Evolutionary conservation across 1,140 invertebrate species (phyloP).

Genomic region (Drosophila subpulchrella): DNA sequence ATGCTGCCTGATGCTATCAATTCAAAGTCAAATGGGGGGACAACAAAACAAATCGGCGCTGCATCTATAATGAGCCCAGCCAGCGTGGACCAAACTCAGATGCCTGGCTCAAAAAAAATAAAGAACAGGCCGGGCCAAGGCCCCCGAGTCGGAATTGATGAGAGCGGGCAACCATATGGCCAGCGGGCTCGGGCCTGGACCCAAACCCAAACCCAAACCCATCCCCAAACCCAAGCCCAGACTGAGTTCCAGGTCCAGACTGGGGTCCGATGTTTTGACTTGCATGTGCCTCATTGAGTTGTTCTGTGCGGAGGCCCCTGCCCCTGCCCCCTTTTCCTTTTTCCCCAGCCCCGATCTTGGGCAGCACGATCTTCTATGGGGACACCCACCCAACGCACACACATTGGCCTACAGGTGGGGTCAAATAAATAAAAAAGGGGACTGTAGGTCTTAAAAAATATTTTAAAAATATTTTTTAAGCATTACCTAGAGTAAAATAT

Average conservation of each 20-base stretch:
- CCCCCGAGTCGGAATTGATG: slow-evolving; percentile 40
- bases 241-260: slow-evolving; percentile 5
- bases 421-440: slow-evolving; percentile 1
- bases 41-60: slow-evolving; percentile 83
- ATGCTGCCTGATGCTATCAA: slow-evolving; percentile 76
- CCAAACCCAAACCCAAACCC: no score
- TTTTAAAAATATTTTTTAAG: no score
- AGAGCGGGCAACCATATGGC: slow-evolving; percentile 37
- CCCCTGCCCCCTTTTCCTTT: no score
- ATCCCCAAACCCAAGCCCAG: not conserved
- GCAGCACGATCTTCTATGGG: slow-evolving; percentile 54
- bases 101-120: not conserved
- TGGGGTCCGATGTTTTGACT: slow-evolving; percentile 39
- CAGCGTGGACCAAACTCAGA: slow-evolving; percentile 9
- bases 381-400: slow-evolving; percentile 67
- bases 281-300: slow-evolving; percentile 55
- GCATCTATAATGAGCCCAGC: slow-evolving; percentile 75
- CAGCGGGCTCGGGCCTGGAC: slow-evolving; percentile 10
- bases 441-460: not conserved
- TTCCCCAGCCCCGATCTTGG: not conserved
- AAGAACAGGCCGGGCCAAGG: slow-evolving; percentile 11
- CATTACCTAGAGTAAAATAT: no score
- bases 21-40: slow-evolving; percentile 83
- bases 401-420: slow-evolving; percentile 17
- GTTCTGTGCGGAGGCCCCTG: not conserved